These are phyloP conservation scores for Tetragonula carbonaria DNA, from an alignment of 2,888 invertebrate species.

Conservation along the genomic window DNA sequence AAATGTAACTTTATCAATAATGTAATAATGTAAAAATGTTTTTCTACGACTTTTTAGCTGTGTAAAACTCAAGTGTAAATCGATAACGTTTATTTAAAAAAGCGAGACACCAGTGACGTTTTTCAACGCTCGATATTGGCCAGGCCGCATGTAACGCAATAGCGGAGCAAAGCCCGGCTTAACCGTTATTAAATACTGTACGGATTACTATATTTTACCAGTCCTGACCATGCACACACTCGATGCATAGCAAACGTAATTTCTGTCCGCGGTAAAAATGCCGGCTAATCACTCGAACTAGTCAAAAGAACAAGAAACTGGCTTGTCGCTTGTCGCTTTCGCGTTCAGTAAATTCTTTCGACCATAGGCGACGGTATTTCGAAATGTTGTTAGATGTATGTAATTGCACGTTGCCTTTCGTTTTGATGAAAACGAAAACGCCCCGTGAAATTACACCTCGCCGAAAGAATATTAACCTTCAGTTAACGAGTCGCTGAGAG, in stretches of 20 bases:
- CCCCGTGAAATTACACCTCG: background rate
- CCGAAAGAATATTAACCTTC: background rate
- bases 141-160: too few relatives aligned
- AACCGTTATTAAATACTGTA: background rate
- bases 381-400: background rate
- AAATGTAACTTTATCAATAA: background rate
- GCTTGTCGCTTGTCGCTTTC: too few relatives aligned
- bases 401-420: background rate
- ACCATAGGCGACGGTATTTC: background rate
- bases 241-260: background rate
- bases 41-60: background rate
- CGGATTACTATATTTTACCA: background rate
- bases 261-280: background rate
- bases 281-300: too few relatives aligned
- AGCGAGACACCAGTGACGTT: too few relatives aligned
- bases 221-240: background rate
- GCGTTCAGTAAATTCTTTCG: background rate
- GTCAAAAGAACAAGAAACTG: background rate
- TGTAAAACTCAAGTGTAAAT: background rate
- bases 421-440: background rate
- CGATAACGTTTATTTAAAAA: conserved; percentile 4
- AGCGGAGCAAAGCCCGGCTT: background rate
- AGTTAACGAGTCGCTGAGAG: background rate
- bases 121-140: background rate
- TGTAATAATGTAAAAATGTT: background rate